A percentile compares a stretch with the other conserved stretches of the same genome.
phyloP scores from a whole-genome alignment of 2,888 invertebrate genomes.

The Stenolophus ochropezus region DNA sequence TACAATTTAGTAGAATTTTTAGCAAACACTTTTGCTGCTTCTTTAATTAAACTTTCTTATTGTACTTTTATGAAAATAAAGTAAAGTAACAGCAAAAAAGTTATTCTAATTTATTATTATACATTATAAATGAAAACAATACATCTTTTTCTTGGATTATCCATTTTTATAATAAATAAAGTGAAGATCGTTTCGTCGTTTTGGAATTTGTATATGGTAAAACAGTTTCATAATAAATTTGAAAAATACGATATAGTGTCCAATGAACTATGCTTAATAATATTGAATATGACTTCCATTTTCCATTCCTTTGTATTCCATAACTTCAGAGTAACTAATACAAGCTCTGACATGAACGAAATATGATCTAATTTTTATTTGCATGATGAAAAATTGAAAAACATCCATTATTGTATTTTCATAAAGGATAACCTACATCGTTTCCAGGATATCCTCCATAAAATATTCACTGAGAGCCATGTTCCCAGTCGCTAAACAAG shows the following conservation, averaged over 20 bases:
- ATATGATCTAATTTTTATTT: slow-evolving; percentile 28
- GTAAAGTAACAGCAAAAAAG: too few species aligned
- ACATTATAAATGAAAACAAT: too few species aligned
- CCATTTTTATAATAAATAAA: too few species aligned
- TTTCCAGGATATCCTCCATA: slow-evolving; percentile 24
- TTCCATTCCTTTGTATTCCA: background rate
- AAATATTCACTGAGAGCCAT: slow-evolving; percentile 16
- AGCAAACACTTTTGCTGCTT: background rate
- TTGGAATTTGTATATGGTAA: too few species aligned
- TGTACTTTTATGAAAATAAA: too few species aligned
- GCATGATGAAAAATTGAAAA: slow-evolving; percentile 26
- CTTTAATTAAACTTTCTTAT: background rate
- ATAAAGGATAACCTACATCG: slow-evolving; percentile 29
- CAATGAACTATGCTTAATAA: background rate
- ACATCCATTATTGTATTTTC: slow-evolving; percentile 37
- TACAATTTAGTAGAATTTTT: background rate
- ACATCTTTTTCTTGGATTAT: too few species aligned
- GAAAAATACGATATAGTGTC: background rate
- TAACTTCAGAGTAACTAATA: background rate
- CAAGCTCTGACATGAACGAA: background rate
- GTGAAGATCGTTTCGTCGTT: too few species aligned
- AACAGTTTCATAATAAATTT: background rate
- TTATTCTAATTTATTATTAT: too few species aligned
- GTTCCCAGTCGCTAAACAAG: background rate
- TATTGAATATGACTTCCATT: background rate